Evolutionary conservation across 2,113 vertebrate species (phyloP), one percentile per base, ranked within the genome.

Genomic region (Phalacrocorax carbo): DNA sequence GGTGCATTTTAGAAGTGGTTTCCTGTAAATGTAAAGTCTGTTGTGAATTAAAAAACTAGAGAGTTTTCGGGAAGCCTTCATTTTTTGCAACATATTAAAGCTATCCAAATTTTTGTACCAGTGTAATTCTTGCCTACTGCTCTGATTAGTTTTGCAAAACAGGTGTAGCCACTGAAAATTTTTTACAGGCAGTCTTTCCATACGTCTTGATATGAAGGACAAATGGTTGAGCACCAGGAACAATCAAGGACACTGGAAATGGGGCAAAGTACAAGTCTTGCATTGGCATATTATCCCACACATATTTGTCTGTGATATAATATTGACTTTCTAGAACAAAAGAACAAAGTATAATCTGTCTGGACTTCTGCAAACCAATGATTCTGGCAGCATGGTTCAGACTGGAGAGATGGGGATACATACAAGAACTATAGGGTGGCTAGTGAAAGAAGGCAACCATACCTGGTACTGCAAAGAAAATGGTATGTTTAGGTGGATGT

Each of bases 1-100:
- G 83, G 78, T 97, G 96, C 90, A 71, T 97, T 95, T 97, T 96
- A 95, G 90, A 97, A 97, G 89, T 96, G 75, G 85, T 96, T 97
- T 97, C 85, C 95, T 96, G 70, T 95, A 94, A 97, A 97, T 97
- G 84, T 94, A 95, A 96, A 98, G 73, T 94, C 96, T 98, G 96
- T 95, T 97, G 61, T 84, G 84, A 97, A 97, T 97, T 88, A 90
- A 82, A 92, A 80, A 93, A 93, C 49, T 61, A 80, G 73, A 97
- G 69, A 83, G 48, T 90, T 97, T 98, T 97, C 23, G 70, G 93
- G 95, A 98, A 98, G 73, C 60, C 66, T 86, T 95, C 36, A 60
- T 94, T 93, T 95, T 86, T 88, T 72, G 38, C 72, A 89, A 60
- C 5, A 5, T 54, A 75, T 66, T 77, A 57, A 95, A 91, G 65